These are phyloP conservation scores for Triplophysa bombifrons DNA, from an alignment of 2,797 vertebrate genomes.

Conservation along the genomic window DNA sequence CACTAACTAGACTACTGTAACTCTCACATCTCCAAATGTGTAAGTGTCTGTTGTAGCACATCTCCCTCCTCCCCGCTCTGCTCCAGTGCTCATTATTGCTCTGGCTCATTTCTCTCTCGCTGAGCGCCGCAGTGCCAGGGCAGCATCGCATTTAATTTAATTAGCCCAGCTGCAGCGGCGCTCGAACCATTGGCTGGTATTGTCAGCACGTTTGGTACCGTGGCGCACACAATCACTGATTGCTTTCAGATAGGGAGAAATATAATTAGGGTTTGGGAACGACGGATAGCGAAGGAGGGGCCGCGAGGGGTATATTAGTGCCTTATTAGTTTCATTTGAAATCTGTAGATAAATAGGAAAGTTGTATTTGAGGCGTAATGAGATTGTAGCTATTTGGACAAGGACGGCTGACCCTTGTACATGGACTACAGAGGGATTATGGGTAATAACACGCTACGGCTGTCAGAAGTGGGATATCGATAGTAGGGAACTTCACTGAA, in stretches of 20 bases:
- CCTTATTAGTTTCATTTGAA: slow-evolving; percentile 96
- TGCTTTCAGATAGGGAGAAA: slow-evolving; percentile 96
- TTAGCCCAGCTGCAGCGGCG: slow-evolving; percentile 90
- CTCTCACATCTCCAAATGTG: slow-evolving; percentile 77
- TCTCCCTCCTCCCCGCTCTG: slow-evolving; percentile 81
- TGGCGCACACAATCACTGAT: slow-evolving; percentile 96
- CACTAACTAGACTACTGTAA: slow-evolving; percentile 63
- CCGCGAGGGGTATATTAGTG: slow-evolving; percentile 68
- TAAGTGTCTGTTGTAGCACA: slow-evolving; percentile 78
- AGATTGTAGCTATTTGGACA: slow-evolving; percentile 73
- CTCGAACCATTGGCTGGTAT: slow-evolving; percentile 81
- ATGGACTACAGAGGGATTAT: slow-evolving; percentile 91
- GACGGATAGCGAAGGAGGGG: slow-evolving; percentile 32
- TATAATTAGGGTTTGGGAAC: slow-evolving; percentile 82
- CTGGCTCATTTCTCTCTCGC: slow-evolving; percentile 82
- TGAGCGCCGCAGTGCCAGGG: slow-evolving; percentile 80
- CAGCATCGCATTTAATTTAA: slow-evolving; percentile 96
- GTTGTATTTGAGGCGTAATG: slow-evolving; percentile 70
- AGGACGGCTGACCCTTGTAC: slow-evolving; percentile 84
- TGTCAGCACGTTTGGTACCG: slow-evolving; percentile 83
- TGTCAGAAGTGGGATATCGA: slow-evolving; percentile 48
- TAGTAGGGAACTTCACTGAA: slow-evolving; percentile 43
- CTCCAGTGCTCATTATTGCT: slow-evolving; percentile 90
- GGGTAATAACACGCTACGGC: slow-evolving; percentile 77
- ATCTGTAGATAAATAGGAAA: slow-evolving; percentile 89